Evolutionary conservation across 1,140 invertebrate genomes (phyloP), one percentile per base, ranked within the genome.

Genomic region (Sitobion miscanthi): DNA sequence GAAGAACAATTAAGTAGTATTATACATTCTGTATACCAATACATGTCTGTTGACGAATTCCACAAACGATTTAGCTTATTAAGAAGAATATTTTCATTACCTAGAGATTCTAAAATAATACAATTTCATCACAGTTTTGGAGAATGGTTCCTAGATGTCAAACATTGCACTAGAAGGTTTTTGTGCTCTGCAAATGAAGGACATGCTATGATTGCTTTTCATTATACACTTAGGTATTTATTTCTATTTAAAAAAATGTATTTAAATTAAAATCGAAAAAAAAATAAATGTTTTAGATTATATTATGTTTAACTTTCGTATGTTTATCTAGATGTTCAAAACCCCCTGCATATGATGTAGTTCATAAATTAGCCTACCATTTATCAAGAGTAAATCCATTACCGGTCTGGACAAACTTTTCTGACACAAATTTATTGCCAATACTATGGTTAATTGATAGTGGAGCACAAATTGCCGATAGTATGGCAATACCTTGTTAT

Each of bases 151-250:
- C 95, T 98, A 45, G 98, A 99, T 95, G 98, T 99, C 0, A 99
- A 99, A 95, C 98, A 99, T 94, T 99, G 98, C 95, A 99, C 98
- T 23, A 97, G 98, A 94, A 98, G 98, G 94, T 99, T 98, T 95
- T 96, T 99, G 83, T 99, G 98, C 95, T 97, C 97, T 94, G 97
- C 98, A 2, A 96, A 96, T 69, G 97, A 98, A 94, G 98, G 98
- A 1, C 98, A 99, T 95, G 97, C 97, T 6, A 98, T 98, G 96
- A 96, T 99, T 45, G 97, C 98, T 17, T 97, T 98, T 96, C 97
- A 97, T 94, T 98, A 98, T 94, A 97, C 98, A 6, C 95, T 97
- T 1, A 96, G 96, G 52, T 94, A 90, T 42, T 62, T 90, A 42
- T 42, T 90, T 38, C 42, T 95, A 38, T 91, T 17, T 90, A 49